A percentile compares a stretch with the other conserved stretches of the same genome.
Evolutionary conservation across 2,113 vertebrate genomes (phyloP).

Genomic region (Micromys minutus): DNA sequence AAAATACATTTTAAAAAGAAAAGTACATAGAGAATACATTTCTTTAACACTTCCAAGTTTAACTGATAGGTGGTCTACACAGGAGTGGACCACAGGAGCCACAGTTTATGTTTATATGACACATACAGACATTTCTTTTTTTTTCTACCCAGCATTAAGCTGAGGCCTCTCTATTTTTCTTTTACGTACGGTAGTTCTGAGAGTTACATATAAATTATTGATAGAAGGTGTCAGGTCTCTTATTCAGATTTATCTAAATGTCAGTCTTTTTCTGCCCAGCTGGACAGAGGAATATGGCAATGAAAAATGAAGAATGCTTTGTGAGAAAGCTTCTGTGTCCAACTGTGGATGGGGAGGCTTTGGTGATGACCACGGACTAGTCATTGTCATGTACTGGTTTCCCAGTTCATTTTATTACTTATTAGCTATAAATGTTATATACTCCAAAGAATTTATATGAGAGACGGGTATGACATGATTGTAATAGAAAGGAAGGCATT

Average conservation of each 20-base stretch:
- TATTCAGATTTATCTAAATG: slow-evolving; percentile 7
- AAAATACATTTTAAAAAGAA: background rate
- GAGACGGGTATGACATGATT: background rate
- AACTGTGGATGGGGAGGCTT: background rate
- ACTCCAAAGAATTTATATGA: background rate
- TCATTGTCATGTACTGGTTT: background rate
- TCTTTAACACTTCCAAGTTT: slow-evolving; percentile 1
- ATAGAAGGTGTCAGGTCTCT: background rate
- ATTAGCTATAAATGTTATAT: background rate
- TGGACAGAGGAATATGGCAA: background rate
- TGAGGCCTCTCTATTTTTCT: background rate
- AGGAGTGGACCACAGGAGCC: background rate
- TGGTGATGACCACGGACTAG: background rate
- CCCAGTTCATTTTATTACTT: background rate
- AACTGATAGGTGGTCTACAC: background rate
- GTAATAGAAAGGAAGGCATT: background rate
- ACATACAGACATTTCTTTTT: background rate
- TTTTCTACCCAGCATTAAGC: background rate
- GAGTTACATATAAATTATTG: background rate
- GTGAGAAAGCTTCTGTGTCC: background rate
- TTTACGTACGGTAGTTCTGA: background rate
- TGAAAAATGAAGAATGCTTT: slow-evolving; percentile 16
- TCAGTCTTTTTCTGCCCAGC: background rate
- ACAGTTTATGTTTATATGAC: background rate
- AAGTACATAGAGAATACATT: background rate